A percentile compares a stretch with the other conserved stretches of the same genome.
phyloP scores from a whole-genome alignment of 2,113 vertebrate species.

The Burhinus oedicnemus region DNA sequence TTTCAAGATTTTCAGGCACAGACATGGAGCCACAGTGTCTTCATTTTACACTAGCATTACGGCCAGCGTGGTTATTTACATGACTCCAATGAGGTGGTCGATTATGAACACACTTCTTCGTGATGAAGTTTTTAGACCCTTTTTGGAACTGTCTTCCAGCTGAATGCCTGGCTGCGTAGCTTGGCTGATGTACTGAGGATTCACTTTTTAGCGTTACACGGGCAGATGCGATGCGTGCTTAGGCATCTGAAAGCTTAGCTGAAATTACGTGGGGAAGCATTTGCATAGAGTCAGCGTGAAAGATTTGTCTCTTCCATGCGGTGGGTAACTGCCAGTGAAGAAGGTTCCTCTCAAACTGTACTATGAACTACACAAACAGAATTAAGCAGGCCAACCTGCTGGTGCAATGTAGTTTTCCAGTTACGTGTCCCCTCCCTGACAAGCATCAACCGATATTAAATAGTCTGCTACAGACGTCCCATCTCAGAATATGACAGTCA shows the following conservation, averaged over 20 bases:
- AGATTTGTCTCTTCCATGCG: neutral
- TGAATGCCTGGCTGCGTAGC: neutral
- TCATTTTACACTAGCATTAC: neutral
- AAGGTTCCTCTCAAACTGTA: neutral
- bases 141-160: neutral
- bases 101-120: neutral
- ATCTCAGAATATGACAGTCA: neutral
- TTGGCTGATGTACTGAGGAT: neutral
- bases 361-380: neutral
- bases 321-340: neutral
- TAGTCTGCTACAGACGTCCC: neutral
- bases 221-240: neutral
- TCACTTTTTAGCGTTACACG: neutral
- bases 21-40: neutral
- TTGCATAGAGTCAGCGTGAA: neutral
- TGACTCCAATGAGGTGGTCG: neutral
- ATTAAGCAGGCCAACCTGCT: neutral
- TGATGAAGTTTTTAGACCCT: neutral
- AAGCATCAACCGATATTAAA: neutral
- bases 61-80: neutral
- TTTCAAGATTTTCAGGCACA: neutral
- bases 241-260: neutral
- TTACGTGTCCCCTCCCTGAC: neutral
- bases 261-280: neutral
- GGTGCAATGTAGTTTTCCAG: neutral